Conservation (phyloP, 2,113 vertebrate genomes). For the Ctenodactylus gundi region DNA sequence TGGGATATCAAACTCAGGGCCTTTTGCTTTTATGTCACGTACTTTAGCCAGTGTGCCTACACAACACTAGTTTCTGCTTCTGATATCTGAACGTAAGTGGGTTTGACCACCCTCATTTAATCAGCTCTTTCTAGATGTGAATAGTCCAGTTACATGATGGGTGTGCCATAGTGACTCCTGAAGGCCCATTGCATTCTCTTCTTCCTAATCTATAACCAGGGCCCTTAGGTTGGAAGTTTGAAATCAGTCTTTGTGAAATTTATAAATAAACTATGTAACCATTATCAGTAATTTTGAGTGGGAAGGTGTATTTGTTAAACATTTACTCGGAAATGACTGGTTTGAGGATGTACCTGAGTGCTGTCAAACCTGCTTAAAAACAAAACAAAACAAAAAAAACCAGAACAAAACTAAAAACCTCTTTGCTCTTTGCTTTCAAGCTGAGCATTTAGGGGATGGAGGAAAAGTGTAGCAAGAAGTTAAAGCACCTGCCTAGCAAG, state of each 20-base stretch:
- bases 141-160: neutral
- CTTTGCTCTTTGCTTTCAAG: constrained; percentile 12
- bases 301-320: neutral
- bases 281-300: neutral
- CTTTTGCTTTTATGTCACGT: no score
- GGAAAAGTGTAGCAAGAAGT: no score
- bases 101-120: neutral
- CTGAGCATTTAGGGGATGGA: no score
- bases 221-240: neutral
- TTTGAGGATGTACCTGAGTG: neutral
- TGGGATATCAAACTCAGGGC: no score
- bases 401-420: no score
- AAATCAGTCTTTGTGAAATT: neutral
- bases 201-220: neutral
- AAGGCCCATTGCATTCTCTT: neutral
- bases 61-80: no score
- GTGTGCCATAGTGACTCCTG: neutral
- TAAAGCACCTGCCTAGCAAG: no score
- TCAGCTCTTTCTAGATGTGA: neutral
- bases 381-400: no score
- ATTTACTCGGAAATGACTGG: neutral
- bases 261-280: neutral
- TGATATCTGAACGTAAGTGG: neutral
- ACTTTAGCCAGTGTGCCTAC: no score
- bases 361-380: no score